Evolutionary conservation across 2,113 vertebrate species (phyloP), one percentile per base, ranked within the genome.

Genomic region (Regulus satrapa): DNA sequence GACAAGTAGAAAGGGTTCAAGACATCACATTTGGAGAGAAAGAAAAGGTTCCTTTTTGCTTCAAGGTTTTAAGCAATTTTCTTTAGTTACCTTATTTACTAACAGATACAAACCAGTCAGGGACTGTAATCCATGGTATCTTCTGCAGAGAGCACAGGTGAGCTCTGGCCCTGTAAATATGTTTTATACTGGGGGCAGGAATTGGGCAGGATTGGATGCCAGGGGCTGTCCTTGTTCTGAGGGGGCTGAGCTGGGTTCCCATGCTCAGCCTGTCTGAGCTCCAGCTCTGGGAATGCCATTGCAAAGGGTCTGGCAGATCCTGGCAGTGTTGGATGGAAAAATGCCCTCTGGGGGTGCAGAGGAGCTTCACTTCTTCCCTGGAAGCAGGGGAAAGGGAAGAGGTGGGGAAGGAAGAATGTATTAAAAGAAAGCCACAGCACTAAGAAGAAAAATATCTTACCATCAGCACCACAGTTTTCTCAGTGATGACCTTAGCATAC

Each of bases 311-410:
- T 89, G 48, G 23, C 8, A 58, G 7, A 3, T 14, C 45, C n/a
- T 36, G 45, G 32, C 19, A 28, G 15, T 9, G 4, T 14, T 5
- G 18, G 34, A 3, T 2, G 1, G 19, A 64, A 12, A 78, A 48
- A 67, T 0, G 0, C 5, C 6, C 21, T 14, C 9, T 4, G 3
- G 2, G 6, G 14, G 0, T 40, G 16, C 4, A 32, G 24, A 21
- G 18, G 15, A 8, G 1, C 24, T 75, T 75, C 26, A 66, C 2
- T 8, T 31, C 19, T 28, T 51, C 10, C 31, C 25, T 59, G 48
- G n/a, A 12, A 83, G 18, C 3, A 24, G 15, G 15, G 9, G 6
- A 34, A 81, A 77, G 5, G 15, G 20, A 66, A 4, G 8, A 62
- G 5, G 4, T 68, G 9, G 10, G 14, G 4, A 24, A 59, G 18